Percentiles rank a stretch among this genome's conserved stretches.
phyloP scores from a whole-genome alignment of 2,888 invertebrate species.

The Xestia sexstrigata region DNA sequence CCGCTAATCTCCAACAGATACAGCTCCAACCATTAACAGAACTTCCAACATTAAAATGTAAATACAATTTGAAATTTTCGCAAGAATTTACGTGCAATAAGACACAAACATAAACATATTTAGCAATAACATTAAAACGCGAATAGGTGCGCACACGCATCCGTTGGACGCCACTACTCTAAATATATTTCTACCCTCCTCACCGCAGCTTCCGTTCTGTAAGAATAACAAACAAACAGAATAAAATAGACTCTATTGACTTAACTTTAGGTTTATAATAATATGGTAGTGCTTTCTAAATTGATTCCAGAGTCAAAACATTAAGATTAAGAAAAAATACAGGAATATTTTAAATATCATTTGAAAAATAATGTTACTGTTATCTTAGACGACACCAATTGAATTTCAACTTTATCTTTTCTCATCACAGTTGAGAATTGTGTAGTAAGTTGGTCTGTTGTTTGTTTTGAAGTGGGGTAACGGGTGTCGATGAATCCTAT shows the following conservation, averaged over 20 bases:
- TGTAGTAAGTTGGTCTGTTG: slow-evolving; percentile 31
- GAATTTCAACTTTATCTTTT: slow-evolving; percentile 36
- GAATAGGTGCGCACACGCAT: slow-evolving; percentile 68
- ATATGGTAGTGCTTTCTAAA: slow-evolving; percentile 33
- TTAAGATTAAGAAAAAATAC: slow-evolving; percentile 59
- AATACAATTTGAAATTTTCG: slow-evolving; percentile 61
- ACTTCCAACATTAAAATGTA: slow-evolving; percentile 49
- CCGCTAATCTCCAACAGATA: slow-evolving; percentile 24
- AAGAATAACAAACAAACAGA: slow-evolving; percentile 43
- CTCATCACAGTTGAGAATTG: slow-evolving; percentile 10
- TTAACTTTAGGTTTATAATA: slow-evolving; percentile 24
- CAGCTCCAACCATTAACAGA: slow-evolving; percentile 33
- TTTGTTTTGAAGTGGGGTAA: slow-evolving; percentile 60
- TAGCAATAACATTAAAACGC: slow-evolving; percentile 67
- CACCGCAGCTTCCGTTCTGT: slow-evolving; percentile 64
- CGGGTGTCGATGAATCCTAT: slow-evolving; percentile 75
- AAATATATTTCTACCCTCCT: slow-evolving; percentile 67
- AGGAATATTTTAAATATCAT: slow-evolving; percentile 63
- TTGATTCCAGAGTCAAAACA: slow-evolving; percentile 59
- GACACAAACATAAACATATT: slow-evolving; percentile 56
- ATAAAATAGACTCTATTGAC: slow-evolving; percentile 45
- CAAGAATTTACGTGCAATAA: slow-evolving; percentile 61
- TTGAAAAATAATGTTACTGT: slow-evolving; percentile 62
- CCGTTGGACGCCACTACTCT: slow-evolving; percentile 64
- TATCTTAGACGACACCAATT: slow-evolving; percentile 14